Conservation (phyloP, 2,797 vertebrate species). For the Aphelocoma californica region DNA sequence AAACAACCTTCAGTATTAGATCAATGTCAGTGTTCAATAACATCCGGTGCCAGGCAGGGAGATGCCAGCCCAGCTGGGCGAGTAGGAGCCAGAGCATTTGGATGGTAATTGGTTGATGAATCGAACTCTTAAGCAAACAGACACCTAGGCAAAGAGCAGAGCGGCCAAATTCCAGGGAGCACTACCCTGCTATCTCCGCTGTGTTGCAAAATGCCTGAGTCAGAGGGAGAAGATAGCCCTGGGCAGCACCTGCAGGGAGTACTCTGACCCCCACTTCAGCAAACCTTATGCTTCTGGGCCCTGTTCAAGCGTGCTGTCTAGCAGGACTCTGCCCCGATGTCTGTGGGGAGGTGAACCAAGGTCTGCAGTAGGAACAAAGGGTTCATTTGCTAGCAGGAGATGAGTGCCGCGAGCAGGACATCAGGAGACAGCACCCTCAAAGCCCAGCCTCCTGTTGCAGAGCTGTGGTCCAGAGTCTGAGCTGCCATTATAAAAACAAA, state of each 20-base stretch:
- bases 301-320: not conserved
- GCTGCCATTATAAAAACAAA: not conserved
- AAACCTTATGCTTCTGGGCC: not conserved
- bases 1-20: not conserved
- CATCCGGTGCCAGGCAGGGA: not conserved
- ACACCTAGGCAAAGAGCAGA: slow-evolving; percentile 8
- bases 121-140: slow-evolving; percentile 10
- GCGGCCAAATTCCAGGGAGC: slow-evolving; percentile 20
- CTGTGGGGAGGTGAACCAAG: not conserved
- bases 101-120: not conserved
- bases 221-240: slow-evolving; percentile 6
- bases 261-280: not conserved
- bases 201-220: not conserved
- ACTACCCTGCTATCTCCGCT: not conserved
- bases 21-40: not conserved
- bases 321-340: not conserved
- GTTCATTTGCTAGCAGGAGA: not conserved
- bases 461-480: not conserved
- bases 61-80: not conserved
- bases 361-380: not conserved
- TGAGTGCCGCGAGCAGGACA: not conserved
- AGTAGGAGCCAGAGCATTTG: not conserved
- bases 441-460: not conserved
- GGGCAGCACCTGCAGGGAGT: not conserved
- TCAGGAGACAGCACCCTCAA: not conserved